Conservation (phyloP, 1,140 invertebrate species). For the Aphelinus certus region DNA sequence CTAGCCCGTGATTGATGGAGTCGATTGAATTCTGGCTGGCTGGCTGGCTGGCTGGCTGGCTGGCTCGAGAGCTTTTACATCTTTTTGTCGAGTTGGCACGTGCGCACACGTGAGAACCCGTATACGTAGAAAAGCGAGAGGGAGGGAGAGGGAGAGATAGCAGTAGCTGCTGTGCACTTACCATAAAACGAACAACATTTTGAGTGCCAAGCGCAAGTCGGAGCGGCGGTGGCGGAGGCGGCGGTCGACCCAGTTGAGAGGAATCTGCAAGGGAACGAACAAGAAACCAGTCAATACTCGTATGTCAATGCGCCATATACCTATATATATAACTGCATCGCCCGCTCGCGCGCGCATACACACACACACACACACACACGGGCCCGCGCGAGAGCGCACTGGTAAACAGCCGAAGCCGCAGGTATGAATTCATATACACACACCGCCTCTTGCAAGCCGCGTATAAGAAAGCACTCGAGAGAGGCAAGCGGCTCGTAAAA, state of each 20-base stretch:
- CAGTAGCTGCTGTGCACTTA: slow-evolving; percentile 21
- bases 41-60: no score
- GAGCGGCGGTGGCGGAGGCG: neutral
- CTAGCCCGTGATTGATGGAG: slow-evolving; percentile 4
- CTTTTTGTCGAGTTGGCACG: neutral
- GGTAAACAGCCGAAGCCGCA: no score
- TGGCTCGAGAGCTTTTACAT: no score
- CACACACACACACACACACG: no score
- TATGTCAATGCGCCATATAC: no score
- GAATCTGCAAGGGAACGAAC: slow-evolving; percentile 23
- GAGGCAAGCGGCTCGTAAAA: neutral
- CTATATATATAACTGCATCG: no score
- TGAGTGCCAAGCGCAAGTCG: slow-evolving; percentile 28
- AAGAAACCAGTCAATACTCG: slow-evolving; percentile 22
- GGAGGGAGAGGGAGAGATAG: no score
- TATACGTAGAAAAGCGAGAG: neutral
- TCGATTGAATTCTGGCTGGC: slow-evolving; percentile 16
- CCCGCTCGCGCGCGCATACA: no score
- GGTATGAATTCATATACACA: neutral
- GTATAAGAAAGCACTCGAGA: neutral
- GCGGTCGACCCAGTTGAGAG: slow-evolving; percentile 27
- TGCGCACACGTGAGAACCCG: neutral
- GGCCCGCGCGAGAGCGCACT: no score
- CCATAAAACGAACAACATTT: slow-evolving; percentile 39
- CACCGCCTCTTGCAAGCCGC: neutral